Evolutionary conservation across 92 coral and sea anemone genomes (phyloP).

Genomic region (Scolanthus callimorphus): DNA sequence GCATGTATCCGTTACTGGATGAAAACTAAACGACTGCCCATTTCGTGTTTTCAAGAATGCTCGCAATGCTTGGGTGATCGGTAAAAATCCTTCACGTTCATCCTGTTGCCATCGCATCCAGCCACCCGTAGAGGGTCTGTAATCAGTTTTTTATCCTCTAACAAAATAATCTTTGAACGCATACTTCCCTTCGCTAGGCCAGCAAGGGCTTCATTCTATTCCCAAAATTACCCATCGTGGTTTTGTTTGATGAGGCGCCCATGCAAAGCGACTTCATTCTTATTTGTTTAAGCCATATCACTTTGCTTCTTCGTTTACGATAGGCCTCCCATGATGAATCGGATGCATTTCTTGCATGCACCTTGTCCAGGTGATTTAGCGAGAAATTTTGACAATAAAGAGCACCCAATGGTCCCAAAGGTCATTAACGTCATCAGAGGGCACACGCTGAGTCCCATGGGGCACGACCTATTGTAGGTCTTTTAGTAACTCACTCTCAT

Average conservation of each 20-base stretch:
- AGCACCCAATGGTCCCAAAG: conserved; percentile 46
- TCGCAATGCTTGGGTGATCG: conserved; percentile 34
- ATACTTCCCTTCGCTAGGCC: conserved; percentile 18
- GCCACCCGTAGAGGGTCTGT: conserved; percentile 25
- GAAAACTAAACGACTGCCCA: background rate
- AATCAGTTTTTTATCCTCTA: conserved; percentile 28
- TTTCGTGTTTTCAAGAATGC: background rate
- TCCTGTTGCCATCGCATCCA: conserved; percentile 10
- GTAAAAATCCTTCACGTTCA: conserved; percentile 25
- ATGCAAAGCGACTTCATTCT: conserved; percentile 30
- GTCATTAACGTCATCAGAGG: conserved; percentile 32
- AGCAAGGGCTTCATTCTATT: conserved; percentile 27
- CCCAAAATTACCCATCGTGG: conserved; percentile 61
- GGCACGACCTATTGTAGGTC: background rate
- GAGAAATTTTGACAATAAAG: conserved; percentile 27
- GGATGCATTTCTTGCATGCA: conserved; percentile 26
- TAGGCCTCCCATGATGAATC: conserved; percentile 30
- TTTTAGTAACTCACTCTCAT: background rate
- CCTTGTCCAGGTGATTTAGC: conserved; percentile 24
- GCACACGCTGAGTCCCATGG: conserved; percentile 37
- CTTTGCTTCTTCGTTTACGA: conserved; percentile 31
- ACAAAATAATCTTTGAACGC: conserved; percentile 27
- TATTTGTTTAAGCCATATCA: conserved; percentile 41
- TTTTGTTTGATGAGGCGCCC: conserved; percentile 25
- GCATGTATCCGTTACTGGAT: background rate